Evolutionary conservation across 2,888 invertebrate species (phyloP), one percentile per base, ranked within the genome.

Genomic region (Noctua fimbriata): DNA sequence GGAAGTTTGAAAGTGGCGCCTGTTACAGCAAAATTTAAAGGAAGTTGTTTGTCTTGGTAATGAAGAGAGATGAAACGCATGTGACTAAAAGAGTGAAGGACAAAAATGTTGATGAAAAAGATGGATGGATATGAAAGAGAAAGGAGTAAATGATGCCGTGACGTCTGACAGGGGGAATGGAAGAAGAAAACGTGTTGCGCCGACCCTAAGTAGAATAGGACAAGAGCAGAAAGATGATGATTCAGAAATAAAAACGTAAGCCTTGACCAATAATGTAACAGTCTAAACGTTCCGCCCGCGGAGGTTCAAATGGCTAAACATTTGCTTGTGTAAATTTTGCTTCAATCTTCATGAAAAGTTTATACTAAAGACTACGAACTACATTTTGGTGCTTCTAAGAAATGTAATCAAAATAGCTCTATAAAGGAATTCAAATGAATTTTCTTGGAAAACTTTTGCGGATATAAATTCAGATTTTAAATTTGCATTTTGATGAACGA

Each of bases 401-500:
- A 78, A 69, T 83, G 10, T 66, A 70, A 66, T 78, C 79, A 78
- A 78, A 81, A 83, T 67, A 82, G 32, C 63, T 55, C 36, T 71
- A 10, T 63, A 69, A 66, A 69, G 65, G 55, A 71, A 84, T 79
- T 81, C 78, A 69, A 79, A 82, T 76, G 49, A 83, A 84, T 82
- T 78, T 84, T 79, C 67, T 73, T 65, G 24, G n/a, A 71, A 81
- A 84, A 84, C 77, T 82, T 83, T 74, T 76, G 74, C 80, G 78
- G 79, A 84, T 87, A 86, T 88, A 87, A 85, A 87, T 88, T 89
- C 85, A 82, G 89, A 85, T 83, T 85, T 83, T 80, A 83, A 86
- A 91, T 90, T 90, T 89, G 85, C 88, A 88, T 89, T 88, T 89
- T 91, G 83, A 88, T 87, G 79, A 87, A 89, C 80, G 87, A 82